These are phyloP conservation scores for Mylabris phalerata DNA, from an alignment of 1,140 invertebrate species.

Conservation along the genomic window DNA sequence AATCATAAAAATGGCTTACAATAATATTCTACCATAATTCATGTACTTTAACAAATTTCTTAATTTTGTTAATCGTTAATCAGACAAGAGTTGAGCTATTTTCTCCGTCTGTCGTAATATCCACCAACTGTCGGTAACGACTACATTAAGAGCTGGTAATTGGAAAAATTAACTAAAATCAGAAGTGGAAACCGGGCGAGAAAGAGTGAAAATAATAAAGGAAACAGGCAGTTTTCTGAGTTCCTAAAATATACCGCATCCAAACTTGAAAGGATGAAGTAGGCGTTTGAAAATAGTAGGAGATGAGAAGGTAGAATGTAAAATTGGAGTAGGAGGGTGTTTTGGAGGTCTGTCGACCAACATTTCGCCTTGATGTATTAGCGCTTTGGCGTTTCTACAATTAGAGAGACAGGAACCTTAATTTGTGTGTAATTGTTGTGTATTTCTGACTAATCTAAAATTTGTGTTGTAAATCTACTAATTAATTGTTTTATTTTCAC, in stretches of 20 bases:
- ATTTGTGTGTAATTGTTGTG: background rate
- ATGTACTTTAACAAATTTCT: constrained; percentile 2
- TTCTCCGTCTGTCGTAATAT: constrained; percentile 17
- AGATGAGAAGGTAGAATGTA: background rate
- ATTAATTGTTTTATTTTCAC: no score
- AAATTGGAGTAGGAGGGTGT: background rate
- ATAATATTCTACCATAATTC: no score
- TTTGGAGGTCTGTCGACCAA: background rate
- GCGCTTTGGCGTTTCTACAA: background rate
- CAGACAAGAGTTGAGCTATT: background rate
- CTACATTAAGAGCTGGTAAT: constrained; percentile 23
- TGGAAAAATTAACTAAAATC: constrained; percentile 26
- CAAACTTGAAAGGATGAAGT: background rate
- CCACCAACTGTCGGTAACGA: constrained; percentile 26
- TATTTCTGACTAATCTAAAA: no score
- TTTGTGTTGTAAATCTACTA: no score
- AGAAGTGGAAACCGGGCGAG: constrained; percentile 6
- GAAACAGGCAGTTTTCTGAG: constrained; percentile 9
- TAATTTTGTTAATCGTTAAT: constrained; percentile 22
- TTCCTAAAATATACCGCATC: constrained; percentile 17
- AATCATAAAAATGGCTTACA: no score
- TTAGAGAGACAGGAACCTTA: background rate
- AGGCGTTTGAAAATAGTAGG: background rate
- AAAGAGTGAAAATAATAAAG: constrained; percentile 13
- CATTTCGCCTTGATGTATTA: background rate